Percentiles rank a stretch among this genome's conserved stretches.
phyloP scores from a whole-genome alignment of 2,797 vertebrate species.

The Tapirus indicus region DNA sequence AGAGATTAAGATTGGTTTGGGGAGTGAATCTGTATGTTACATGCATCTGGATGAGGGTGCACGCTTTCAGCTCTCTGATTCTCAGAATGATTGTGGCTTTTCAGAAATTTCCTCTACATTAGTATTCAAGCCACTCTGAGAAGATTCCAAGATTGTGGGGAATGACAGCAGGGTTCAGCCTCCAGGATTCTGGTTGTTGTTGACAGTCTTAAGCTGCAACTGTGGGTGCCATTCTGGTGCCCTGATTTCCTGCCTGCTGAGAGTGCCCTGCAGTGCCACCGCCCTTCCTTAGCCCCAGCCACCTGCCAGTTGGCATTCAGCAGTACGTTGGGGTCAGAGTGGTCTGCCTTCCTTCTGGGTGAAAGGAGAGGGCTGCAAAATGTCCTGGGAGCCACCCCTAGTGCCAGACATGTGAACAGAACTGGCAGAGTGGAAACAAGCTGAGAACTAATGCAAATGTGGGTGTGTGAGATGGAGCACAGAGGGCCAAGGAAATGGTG shows the following conservation, averaged over 20 bases:
- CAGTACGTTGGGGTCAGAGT: constrained; percentile 54
- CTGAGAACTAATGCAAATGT: constrained; percentile 73
- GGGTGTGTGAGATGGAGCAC: constrained; percentile 58
- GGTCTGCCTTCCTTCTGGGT: constrained; percentile 79
- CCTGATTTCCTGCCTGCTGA: constrained; percentile 60
- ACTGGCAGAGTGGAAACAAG: constrained; percentile 80
- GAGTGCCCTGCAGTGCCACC: constrained; percentile 27
- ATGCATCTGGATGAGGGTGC: neutral
- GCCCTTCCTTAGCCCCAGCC: constrained; percentile 61
- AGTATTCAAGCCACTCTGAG: constrained; percentile 76
- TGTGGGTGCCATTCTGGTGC: constrained; percentile 72
- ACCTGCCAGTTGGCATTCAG: constrained; percentile 75
- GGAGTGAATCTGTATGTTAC: neutral
- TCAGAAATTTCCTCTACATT: constrained; percentile 58
- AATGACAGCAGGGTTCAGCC: constrained; percentile 70
- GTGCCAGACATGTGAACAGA: constrained; percentile 82
- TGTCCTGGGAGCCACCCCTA: constrained; percentile 61
- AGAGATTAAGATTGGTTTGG: neutral
- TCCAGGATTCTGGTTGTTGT: constrained; percentile 71
- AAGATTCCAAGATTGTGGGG: constrained; percentile 71
- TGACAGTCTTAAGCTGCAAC: constrained; percentile 70
- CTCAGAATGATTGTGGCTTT: constrained; percentile 31
- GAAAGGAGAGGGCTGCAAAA: constrained; percentile 75
- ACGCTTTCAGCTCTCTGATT: constrained; percentile 20
- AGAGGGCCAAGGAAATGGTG: constrained; percentile 49